These are phyloP conservation scores for Chrysochloris asiatica DNA, from an alignment of 2,113 vertebrate genomes.

Conservation along the genomic window DNA sequence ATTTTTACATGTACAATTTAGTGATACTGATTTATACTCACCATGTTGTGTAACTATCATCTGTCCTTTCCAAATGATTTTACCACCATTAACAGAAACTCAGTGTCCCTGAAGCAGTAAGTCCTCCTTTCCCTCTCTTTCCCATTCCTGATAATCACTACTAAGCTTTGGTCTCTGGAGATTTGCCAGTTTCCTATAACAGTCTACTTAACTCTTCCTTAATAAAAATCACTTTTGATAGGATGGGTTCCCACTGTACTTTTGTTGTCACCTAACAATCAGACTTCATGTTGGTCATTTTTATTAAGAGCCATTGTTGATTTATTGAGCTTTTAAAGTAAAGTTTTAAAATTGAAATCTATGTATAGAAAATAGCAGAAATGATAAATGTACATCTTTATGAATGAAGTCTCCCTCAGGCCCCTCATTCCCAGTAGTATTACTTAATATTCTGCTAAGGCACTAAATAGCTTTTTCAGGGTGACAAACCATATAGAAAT, in stretches of 20 bases:
- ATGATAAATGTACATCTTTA: not conserved
- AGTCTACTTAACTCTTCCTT: not conserved
- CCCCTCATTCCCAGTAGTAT: not conserved
- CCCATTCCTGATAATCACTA: not conserved
- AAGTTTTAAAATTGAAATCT: not conserved
- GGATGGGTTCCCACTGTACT: not conserved
- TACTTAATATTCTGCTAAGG: not conserved
- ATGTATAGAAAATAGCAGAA: not conserved
- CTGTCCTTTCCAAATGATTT: not conserved
- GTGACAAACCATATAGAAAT: not conserved
- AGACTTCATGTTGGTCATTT: not conserved
- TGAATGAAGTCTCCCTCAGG: not conserved
- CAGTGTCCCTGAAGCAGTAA: not conserved
- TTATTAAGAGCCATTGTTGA: slow-evolving; percentile 26
- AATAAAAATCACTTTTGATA: not conserved
- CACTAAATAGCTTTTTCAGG: not conserved
- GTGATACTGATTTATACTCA: not conserved
- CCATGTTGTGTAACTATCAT: not conserved
- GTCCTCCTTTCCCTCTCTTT: not conserved
- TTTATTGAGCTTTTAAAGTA: slow-evolving; percentile 13
- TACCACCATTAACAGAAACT: not conserved
- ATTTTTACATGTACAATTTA: not conserved
- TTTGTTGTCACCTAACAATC: not conserved
- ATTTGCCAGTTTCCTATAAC: not conserved
- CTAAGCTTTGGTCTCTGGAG: not conserved